These are phyloP conservation scores for Spodoptera frugiperda DNA, from an alignment of 1,140 invertebrate species.

Conservation along the genomic window DNA sequence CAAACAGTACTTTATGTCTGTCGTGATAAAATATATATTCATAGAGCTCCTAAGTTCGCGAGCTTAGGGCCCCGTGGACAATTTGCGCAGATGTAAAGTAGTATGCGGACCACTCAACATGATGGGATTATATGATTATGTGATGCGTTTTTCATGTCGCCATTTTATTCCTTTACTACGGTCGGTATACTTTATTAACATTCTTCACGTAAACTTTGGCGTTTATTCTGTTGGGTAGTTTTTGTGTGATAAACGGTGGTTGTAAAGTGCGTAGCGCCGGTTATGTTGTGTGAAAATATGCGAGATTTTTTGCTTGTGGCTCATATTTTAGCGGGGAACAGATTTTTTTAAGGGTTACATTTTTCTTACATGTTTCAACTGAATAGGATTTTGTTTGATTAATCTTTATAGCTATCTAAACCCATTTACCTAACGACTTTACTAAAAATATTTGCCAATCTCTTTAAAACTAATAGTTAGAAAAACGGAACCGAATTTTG, in stretches of 20 bases:
- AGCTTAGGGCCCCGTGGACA: conserved; percentile 39
- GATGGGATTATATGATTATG: conserved; percentile 70
- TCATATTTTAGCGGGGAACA: too few species aligned
- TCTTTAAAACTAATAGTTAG: too few species aligned
- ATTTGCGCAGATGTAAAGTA: conserved; percentile 57
- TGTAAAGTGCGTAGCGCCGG: not conserved
- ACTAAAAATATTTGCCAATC: too few species aligned
- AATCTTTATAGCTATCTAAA: too few species aligned
- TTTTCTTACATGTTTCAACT: too few species aligned
- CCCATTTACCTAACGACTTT: too few species aligned
- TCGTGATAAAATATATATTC: conserved; percentile 1
- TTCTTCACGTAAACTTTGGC: conserved; percentile 39
- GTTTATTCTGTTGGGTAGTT: conserved; percentile 5
- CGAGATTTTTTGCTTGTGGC: too few species aligned
- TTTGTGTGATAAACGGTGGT: conserved; percentile 1
- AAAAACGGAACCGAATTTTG: too few species aligned
- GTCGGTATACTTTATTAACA: conserved; percentile 62
- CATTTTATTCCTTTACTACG: conserved; percentile 66
- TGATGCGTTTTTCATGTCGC: conserved; percentile 69
- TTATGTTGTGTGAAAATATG: too few species aligned
- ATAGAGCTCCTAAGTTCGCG: not conserved
- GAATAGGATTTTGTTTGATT: too few species aligned
- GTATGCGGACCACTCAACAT: conserved; percentile 57
- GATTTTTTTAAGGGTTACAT: too few species aligned
- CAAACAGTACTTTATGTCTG: conserved; percentile 3